These are phyloP conservation scores for Chrysogorgia sp. DNA, from an alignment of 92 coral and sea anemone genomes.

Conservation along the genomic window DNA sequence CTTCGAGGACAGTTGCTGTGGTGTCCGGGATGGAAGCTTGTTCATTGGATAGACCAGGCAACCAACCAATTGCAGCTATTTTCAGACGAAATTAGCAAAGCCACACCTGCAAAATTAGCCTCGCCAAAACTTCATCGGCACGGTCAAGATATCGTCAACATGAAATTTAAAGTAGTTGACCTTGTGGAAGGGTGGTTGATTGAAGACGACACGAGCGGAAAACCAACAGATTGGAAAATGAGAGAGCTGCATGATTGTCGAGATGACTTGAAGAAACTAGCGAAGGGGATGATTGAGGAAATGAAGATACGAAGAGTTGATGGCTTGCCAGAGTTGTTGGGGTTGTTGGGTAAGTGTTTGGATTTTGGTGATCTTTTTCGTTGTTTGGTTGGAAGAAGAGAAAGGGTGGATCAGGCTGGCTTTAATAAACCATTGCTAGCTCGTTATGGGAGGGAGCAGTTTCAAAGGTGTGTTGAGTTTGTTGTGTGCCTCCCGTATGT, in stretches of 20 bases:
- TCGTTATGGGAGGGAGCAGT: not conserved
- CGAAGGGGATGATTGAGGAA: slow-evolving; percentile 8
- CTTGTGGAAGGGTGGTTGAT: slow-evolving; percentile 46
- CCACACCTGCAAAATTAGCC: not conserved
- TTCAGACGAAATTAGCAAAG: not conserved
- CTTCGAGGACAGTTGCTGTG: too few species aligned
- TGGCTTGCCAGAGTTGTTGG: slow-evolving; percentile 12
- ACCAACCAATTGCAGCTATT: slow-evolving; percentile 3
- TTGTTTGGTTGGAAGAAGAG: slow-evolving; percentile 36
- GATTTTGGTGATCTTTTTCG: slow-evolving; percentile 35
- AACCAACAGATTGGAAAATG: slow-evolving; percentile 40
- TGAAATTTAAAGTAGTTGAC: slow-evolving; percentile 30
- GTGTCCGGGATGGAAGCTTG: slow-evolving; percentile 13
- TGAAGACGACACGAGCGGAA: slow-evolving; percentile 23
- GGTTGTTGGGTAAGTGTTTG: not conserved
- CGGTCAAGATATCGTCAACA: not conserved
- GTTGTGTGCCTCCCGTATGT: slow-evolving; percentile 6
- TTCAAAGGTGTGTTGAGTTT: slow-evolving; percentile 2
- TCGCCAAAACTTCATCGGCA: too few species aligned
- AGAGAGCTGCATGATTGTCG: slow-evolving; percentile 41
- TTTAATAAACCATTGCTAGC: too few species aligned
- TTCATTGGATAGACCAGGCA: not conserved
- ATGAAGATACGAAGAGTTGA: not conserved
- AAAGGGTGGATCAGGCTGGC: too few species aligned
- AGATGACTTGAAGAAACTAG: slow-evolving; percentile 38